phyloP scores from a whole-genome alignment of 2,797 vertebrate genomes.

The Brachymystax lenok region DNA sequence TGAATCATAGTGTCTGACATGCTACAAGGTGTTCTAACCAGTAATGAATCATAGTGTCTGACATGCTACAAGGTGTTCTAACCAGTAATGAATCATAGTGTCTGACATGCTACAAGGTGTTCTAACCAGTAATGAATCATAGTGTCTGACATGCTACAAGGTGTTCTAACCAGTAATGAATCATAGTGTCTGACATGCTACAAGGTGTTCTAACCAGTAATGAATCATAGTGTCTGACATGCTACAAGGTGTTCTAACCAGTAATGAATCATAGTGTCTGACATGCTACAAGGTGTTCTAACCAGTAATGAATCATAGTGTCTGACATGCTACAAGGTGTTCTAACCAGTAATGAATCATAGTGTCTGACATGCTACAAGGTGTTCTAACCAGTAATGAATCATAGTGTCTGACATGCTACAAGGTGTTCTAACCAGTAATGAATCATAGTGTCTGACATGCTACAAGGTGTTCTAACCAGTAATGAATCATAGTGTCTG shows the following conservation, averaged over 20 bases:
- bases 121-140: too few relatives aligned
- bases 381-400: too few relatives aligned
- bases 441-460: too few relatives aligned
- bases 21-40: slow-evolving; percentile 32
- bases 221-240: slow-evolving; percentile 62
- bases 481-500: too few relatives aligned
- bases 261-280: slow-evolving; percentile 46
- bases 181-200: slow-evolving; percentile 68
- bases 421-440: too few relatives aligned
- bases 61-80: slow-evolving; percentile 73
- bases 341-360: too few relatives aligned
- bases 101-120: slow-evolving; percentile 19
- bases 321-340: slow-evolving; percentile 68
- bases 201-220: too few relatives aligned
- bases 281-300: slow-evolving; percentile 56
- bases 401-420: slow-evolving; percentile 68
- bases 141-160: slow-evolving; percentile 68
- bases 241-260: slow-evolving; percentile 32
- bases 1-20: slow-evolving; percentile 63
- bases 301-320: too few relatives aligned
- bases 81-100: too few relatives aligned
- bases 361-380: slow-evolving; percentile 71
- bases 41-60: too few relatives aligned
- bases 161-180: too few relatives aligned
- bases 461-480: slow-evolving; percentile 80